Evolutionary conservation across 2,113 vertebrate species (phyloP).

Genomic region (Saccopteryx bilineata): DNA sequence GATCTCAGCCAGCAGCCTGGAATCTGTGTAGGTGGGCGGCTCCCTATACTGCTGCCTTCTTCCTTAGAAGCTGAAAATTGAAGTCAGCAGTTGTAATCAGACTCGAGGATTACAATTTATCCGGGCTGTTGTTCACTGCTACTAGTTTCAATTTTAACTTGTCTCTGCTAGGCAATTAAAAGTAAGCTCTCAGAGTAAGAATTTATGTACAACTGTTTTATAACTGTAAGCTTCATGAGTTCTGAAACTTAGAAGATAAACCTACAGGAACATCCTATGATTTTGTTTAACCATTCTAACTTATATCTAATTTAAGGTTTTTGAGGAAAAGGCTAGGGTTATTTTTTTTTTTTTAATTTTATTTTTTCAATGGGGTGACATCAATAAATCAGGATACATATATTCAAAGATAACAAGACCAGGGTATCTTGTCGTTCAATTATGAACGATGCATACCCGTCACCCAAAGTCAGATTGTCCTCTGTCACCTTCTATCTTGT

Average conservation of each 20-base stretch:
- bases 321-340: background rate
- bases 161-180: slow-evolving; percentile 45
- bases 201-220: background rate
- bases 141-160: slow-evolving; percentile 40
- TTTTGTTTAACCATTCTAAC: background rate
- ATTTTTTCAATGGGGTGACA: too few relatives aligned
- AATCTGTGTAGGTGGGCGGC: background rate
- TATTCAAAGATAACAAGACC: too few relatives aligned
- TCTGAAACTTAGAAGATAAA: slow-evolving; percentile 44
- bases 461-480: too few relatives aligned
- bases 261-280: background rate
- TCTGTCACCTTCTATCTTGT: too few relatives aligned
- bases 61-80: background rate
- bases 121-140: slow-evolving; percentile 20
- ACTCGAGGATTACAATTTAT: background rate
- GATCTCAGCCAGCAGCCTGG: background rate
- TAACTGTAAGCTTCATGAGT: background rate
- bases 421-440: too few relatives aligned
- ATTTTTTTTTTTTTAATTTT: too few relatives aligned
- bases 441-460: too few relatives aligned
- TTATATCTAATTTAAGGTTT: slow-evolving; percentile 31
- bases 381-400: too few relatives aligned
- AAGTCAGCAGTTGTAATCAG: slow-evolving; percentile 15
- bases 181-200: background rate
- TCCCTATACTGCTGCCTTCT: background rate